phyloP scores from a whole-genome alignment of 2,888 invertebrate species.

The Acanthoscelides obtectus region DNA sequence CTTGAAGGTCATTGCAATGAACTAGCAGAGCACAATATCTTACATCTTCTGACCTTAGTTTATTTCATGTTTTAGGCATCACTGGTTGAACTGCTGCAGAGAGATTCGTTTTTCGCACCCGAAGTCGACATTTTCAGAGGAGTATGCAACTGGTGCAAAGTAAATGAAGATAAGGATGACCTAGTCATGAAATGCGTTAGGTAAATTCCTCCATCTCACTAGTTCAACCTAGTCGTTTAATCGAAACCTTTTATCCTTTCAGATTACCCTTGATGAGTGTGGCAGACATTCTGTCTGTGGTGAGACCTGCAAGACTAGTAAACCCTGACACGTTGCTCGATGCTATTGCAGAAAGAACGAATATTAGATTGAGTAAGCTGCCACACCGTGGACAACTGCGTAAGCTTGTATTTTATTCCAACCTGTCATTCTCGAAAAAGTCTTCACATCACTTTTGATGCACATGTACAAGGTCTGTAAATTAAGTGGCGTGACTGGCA shows the following conservation, averaged over 20 bases:
- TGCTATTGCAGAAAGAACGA: conserved; percentile 85
- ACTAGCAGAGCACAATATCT: too few relatives aligned
- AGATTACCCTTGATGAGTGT: conserved; percentile 78
- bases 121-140: conserved; percentile 94
- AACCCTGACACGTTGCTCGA: conserved; percentile 89
- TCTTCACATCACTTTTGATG: too few relatives aligned
- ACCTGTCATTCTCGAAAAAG: too few relatives aligned
- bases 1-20: too few relatives aligned
- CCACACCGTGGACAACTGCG: conserved; percentile 79
- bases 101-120: conserved; percentile 94
- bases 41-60: background rate
- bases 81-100: conserved; percentile 75
- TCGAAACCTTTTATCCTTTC: background rate
- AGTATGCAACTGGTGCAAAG: conserved; percentile 80
- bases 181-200: conserved; percentile 60
- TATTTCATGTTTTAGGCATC: conserved; percentile 54
- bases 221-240: background rate
- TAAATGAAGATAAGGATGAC: conserved; percentile 57
- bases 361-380: conserved; percentile 71
- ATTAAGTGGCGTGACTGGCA: too few relatives aligned
- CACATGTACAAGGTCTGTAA: too few relatives aligned
- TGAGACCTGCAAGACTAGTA: conserved; percentile 81
- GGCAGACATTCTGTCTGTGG: conserved; percentile 81
- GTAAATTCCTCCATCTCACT: background rate
- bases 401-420: conserved; percentile 44